phyloP scores from a whole-genome alignment of 37 sponge, comb jelly and placozoan genomes.

The Chondrilla cf. caribensis region DNA sequence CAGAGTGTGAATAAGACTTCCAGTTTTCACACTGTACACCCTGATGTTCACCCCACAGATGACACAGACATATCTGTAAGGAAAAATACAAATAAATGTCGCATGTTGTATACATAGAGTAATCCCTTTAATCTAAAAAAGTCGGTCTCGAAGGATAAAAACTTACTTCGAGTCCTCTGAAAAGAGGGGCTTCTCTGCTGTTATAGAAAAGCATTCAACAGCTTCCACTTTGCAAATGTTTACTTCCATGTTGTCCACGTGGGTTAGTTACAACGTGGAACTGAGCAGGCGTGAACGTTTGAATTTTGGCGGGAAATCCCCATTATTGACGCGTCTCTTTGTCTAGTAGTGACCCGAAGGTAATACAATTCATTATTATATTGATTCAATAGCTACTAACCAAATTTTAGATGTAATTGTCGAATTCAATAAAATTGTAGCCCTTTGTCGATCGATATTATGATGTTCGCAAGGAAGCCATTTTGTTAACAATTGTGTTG shows the following conservation, averaged over 20 bases:
- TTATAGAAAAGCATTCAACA: conserved; percentile 5
- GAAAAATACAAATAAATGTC: not conserved
- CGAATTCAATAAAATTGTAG: too few relatives aligned
- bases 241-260: conserved; percentile 8
- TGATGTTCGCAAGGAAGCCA: too few relatives aligned
- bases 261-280: not conserved
- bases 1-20: conserved; percentile 38
- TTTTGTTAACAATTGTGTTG: not conserved
- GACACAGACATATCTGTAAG: conserved; percentile 51
- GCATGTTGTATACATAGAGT: not conserved
- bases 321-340: too few relatives aligned
- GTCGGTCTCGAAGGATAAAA: not conserved
- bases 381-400: too few relatives aligned
- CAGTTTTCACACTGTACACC: conserved; percentile 45
- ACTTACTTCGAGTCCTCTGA: conserved; percentile 63
- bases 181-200: conserved; percentile 27
- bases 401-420: too few relatives aligned
- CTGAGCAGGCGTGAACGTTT: conserved; percentile 7
- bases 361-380: too few relatives aligned
- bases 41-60: conserved; percentile 42
- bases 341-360: too few relatives aligned
- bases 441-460: too few relatives aligned
- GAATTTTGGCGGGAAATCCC: too few relatives aligned
- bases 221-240: not conserved
- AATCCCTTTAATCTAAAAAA: not conserved